phyloP scores from a whole-genome alignment of 2,888 invertebrate genomes.

The Drosophila neonasuta region DNA sequence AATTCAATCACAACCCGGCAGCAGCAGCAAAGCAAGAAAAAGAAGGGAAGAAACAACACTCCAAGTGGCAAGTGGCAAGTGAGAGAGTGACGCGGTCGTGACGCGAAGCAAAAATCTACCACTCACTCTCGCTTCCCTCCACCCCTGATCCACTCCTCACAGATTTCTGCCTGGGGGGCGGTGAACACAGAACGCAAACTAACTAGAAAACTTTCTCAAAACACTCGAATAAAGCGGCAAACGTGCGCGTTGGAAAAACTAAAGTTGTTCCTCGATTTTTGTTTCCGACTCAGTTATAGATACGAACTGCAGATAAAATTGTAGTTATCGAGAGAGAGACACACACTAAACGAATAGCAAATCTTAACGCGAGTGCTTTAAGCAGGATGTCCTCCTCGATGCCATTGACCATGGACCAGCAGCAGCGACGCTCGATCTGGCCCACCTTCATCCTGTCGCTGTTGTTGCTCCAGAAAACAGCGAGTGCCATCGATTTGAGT shows the following conservation, averaged over 20 bases:
- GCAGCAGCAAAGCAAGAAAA: slow-evolving; percentile 4
- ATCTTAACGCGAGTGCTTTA: slow-evolving; percentile 47
- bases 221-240: slow-evolving; percentile 61
- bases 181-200: slow-evolving; percentile 24
- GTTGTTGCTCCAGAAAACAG: slow-evolving; percentile 85
- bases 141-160: not conserved
- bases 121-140: too few relatives aligned
- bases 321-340: not conserved
- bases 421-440: slow-evolving; percentile 80
- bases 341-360: not conserved
- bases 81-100: slow-evolving; percentile 20
- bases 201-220: slow-evolving; percentile 58
- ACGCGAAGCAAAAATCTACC: slow-evolving; percentile 8
- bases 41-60: slow-evolving; percentile 6
- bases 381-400: slow-evolving; percentile 59
- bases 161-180: slow-evolving; percentile 9
- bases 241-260: slow-evolving; percentile 57
- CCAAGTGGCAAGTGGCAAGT: slow-evolving; percentile 21
- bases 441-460: slow-evolving; percentile 85
- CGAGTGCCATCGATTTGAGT: slow-evolving; percentile 87
- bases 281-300: slow-evolving; percentile 7
- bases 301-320: slow-evolving; percentile 2
- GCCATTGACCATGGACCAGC: slow-evolving; percentile 68
- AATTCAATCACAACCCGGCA: slow-evolving; percentile 50
- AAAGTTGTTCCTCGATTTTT: slow-evolving; percentile 39